phyloP scores from a whole-genome alignment of 1,140 invertebrate genomes.

The Mya arenaria region DNA sequence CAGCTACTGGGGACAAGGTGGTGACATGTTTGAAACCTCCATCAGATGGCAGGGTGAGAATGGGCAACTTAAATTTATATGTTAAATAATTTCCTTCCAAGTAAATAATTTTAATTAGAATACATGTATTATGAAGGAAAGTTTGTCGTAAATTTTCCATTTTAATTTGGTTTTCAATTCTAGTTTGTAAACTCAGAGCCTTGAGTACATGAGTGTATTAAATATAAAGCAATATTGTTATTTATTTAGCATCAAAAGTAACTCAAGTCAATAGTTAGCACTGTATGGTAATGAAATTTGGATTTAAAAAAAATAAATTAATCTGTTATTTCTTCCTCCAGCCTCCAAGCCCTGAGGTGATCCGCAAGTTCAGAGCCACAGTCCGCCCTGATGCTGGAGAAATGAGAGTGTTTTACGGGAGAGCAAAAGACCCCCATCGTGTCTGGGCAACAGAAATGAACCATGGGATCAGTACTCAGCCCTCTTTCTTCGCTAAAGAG shows the following conservation, averaged over 20 bases:
- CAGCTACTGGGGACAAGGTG: constrained; percentile 75
- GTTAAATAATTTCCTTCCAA: background rate
- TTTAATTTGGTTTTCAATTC: background rate
- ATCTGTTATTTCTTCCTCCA: constrained; percentile 43
- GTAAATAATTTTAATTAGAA: background rate
- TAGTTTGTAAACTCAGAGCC: background rate
- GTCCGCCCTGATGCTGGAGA: constrained; percentile 76
- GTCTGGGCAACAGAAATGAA: constrained; percentile 77
- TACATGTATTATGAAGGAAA: background rate
- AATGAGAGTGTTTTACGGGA: constrained; percentile 78
- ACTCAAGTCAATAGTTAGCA: too few relatives aligned
- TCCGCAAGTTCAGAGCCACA: constrained; percentile 75
- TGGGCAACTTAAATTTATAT: background rate
- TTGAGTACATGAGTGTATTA: too few relatives aligned
- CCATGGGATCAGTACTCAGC: constrained; percentile 77
- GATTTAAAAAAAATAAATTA: background rate
- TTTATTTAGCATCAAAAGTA: too few relatives aligned
- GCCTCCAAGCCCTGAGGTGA: constrained; percentile 76
- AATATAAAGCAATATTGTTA: too few relatives aligned
- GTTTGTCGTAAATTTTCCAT: background rate
- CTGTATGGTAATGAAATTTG: too few relatives aligned
- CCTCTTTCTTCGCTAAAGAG: constrained; percentile 68
- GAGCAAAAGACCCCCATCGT: constrained; percentile 77
- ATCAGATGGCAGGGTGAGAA: constrained; percentile 69
- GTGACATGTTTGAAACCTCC: constrained; percentile 72